Conservation (phyloP, 2,888 invertebrate species). For the Caenorhabditis afra region DNA sequence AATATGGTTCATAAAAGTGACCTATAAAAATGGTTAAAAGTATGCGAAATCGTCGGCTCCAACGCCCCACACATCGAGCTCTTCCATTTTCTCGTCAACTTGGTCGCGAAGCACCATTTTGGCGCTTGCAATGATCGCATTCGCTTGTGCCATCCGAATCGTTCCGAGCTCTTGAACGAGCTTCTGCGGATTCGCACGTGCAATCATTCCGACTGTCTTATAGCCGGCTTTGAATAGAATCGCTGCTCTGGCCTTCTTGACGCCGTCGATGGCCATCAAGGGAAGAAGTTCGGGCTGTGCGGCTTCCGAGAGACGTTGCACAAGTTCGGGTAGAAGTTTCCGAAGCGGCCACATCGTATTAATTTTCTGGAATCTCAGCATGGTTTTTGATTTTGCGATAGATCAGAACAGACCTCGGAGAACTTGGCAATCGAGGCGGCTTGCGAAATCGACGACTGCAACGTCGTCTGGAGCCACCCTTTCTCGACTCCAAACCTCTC, state of each 20-base stretch:
- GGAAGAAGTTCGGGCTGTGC: conserved; percentile 88
- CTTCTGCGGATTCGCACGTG: conserved; percentile 85
- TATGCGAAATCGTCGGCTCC: conserved; percentile 42
- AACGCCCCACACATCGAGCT: conserved; percentile 70
- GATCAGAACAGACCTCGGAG: conserved; percentile 84
- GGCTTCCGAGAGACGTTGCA: conserved; percentile 88
- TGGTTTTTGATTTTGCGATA: not conserved
- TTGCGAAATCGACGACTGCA: conserved; percentile 86
- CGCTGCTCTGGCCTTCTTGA: conserved; percentile 90
- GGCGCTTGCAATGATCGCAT: conserved; percentile 90
- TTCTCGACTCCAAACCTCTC: conserved; percentile 85
- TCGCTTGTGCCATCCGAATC: conserved; percentile 84
- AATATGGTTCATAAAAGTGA: not conserved
- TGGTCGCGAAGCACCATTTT: conserved; percentile 82
- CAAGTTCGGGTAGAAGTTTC: conserved; percentile 86
- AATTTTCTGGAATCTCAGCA: conserved; percentile 83
- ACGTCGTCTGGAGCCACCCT: conserved; percentile 88
- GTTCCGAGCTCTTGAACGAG: conserved; percentile 60
- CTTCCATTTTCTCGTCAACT: conserved; percentile 75
- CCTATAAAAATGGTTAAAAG: conserved; percentile 14
- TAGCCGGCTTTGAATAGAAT: conserved; percentile 90
- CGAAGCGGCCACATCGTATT: conserved; percentile 89
- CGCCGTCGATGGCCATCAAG: conserved; percentile 91
- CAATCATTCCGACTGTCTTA: conserved; percentile 81
- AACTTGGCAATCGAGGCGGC: conserved; percentile 88